phyloP scores from a whole-genome alignment of 2,888 invertebrate genomes.

The Calameuta filiformis region DNA sequence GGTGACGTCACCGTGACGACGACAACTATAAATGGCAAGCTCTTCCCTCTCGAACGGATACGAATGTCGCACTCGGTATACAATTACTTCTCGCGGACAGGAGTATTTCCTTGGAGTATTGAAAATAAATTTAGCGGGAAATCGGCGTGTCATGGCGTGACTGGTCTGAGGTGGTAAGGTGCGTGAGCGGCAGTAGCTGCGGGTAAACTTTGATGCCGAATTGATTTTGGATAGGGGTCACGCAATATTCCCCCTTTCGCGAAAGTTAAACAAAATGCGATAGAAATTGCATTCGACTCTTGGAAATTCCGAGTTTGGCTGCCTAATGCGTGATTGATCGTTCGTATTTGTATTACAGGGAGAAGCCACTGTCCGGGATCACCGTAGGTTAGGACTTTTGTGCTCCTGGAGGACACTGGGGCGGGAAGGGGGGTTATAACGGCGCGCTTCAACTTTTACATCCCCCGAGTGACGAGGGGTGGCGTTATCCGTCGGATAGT shows the following conservation, averaged over 20 bases:
- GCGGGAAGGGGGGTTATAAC: neutral
- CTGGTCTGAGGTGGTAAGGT: slow-evolving; percentile 26
- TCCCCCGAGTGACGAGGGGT: neutral
- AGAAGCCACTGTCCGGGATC: slow-evolving; percentile 17
- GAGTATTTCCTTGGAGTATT: slow-evolving; percentile 26
- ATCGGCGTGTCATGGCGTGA: slow-evolving; percentile 56
- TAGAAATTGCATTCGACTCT: slow-evolving; percentile 25
- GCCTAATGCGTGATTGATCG: slow-evolving; percentile 22
- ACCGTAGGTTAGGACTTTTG: neutral
- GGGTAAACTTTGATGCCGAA: slow-evolving; percentile 56
- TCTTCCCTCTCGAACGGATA: neutral
- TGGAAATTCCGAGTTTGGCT: slow-evolving; percentile 12
- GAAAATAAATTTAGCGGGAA: slow-evolving; percentile 54
- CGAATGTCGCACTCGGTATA: neutral
- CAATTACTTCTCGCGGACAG: neutral
- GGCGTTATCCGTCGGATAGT: neutral
- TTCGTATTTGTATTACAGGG: neutral
- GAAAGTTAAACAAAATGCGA: slow-evolving; percentile 19
- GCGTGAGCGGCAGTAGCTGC: slow-evolving; percentile 12
- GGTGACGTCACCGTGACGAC: neutral
- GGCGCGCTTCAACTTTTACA: neutral
- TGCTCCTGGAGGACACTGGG: neutral
- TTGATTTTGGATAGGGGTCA: slow-evolving; percentile 48
- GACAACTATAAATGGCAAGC: neutral
- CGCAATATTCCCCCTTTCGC: slow-evolving; percentile 19